These are phyloP conservation scores for Drosophila diplacantha DNA, from an alignment of 2,888 invertebrate genomes.

Conservation along the genomic window DNA sequence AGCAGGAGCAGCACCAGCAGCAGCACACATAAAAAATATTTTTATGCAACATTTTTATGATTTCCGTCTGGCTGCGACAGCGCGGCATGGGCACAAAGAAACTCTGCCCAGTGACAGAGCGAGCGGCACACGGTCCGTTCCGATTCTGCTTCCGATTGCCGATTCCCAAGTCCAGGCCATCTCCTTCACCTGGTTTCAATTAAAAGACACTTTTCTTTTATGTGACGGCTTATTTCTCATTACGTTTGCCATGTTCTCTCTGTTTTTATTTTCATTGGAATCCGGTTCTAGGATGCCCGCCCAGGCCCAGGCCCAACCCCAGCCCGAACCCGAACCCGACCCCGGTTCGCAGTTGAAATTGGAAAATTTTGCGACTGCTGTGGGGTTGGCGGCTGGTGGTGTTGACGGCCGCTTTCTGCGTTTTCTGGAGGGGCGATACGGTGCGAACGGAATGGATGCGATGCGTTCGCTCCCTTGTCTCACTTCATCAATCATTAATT, in stretches of 20 bases:
- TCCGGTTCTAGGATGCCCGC: slow-evolving; percentile 13
- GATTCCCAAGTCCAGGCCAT: slow-evolving; percentile 36
- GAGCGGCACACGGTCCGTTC: slow-evolving; percentile 22
- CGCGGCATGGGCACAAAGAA: slow-evolving; percentile 38
- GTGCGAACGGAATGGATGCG: slow-evolving; percentile 23
- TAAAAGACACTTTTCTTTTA: slow-evolving; percentile 64
- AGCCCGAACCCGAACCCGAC: not conserved
- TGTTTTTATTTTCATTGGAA: slow-evolving; percentile 32
- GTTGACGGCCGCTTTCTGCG: slow-evolving; percentile 26
- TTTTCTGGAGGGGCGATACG: slow-evolving; percentile 11
- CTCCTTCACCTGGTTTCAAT: slow-evolving; percentile 68
- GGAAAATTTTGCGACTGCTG: slow-evolving; percentile 21
- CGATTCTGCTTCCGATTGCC: slow-evolving; percentile 6
- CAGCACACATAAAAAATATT: slow-evolving; percentile 62
- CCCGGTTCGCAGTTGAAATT: slow-evolving; percentile 28
- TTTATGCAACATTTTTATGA: slow-evolving; percentile 71
- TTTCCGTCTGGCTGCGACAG: slow-evolving; percentile 63
- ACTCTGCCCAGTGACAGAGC: slow-evolving; percentile 9
- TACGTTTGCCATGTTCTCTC: slow-evolving; percentile 51
- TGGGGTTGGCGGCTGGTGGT: slow-evolving; percentile 31
- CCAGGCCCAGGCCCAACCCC: slow-evolving; percentile 3
- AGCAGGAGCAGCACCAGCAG: slow-evolving; percentile 21
- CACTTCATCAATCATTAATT: slow-evolving; percentile 70
- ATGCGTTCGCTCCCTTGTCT: slow-evolving; percentile 58
- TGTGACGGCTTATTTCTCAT: slow-evolving; percentile 58